These are phyloP conservation scores for Bombus superbus DNA, from an alignment of 1,140 invertebrate genomes.

Conservation along the genomic window DNA sequence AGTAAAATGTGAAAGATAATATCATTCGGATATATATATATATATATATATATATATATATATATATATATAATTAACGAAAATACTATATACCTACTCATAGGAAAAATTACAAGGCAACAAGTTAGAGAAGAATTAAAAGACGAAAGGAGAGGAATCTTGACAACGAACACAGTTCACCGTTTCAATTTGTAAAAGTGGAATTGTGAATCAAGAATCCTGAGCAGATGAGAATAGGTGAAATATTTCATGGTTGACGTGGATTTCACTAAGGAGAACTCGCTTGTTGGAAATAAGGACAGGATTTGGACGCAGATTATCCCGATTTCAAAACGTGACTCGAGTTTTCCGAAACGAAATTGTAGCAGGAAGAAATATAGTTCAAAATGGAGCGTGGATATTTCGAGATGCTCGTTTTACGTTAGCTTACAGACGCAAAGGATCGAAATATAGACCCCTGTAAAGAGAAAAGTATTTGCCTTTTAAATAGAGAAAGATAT, in stretches of 20 bases:
- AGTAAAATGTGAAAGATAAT: no score
- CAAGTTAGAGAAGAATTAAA: no score
- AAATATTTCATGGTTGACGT: no score
- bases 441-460: neutral
- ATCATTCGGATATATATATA: no score
- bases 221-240: neutral
- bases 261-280: neutral
- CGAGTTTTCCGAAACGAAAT: neutral
- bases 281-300: neutral
- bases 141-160: no score
- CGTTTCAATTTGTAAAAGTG: neutral
- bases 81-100: no score
- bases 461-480: neutral
- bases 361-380: neutral
- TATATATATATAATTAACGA: no score
- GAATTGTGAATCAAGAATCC: neutral
- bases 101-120: no score
- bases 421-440: neutral
- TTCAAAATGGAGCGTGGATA: neutral
- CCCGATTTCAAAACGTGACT: constrained; percentile 1
- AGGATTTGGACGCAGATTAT: constrained; percentile 4
- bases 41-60: no score
- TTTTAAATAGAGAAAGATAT: neutral
- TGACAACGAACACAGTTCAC: no score
- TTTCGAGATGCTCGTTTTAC: neutral